Percentiles rank a stretch among this genome's conserved stretches.
These are phyloP conservation scores for Papilio protenor DNA, from an alignment of 2,888 invertebrate genomes.

Conservation along the genomic window DNA sequence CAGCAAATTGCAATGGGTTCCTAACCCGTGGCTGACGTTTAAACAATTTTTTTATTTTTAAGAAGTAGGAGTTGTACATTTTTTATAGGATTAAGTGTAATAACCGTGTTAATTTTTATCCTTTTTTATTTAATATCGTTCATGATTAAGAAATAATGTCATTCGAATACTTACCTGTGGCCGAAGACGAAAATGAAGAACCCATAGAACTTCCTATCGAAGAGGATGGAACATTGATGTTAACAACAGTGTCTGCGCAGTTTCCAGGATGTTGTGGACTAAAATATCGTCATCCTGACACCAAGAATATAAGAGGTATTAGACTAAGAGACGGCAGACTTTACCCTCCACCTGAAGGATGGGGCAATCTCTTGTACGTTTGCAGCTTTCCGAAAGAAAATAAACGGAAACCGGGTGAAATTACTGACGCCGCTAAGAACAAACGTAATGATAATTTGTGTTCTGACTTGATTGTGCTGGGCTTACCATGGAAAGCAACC, in stretches of 20 bases:
- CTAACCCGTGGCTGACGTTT: slow-evolving; percentile 83
- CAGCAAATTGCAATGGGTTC: slow-evolving; percentile 82
- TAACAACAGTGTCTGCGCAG: slow-evolving; percentile 97
- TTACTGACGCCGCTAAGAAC: slow-evolving; percentile 93
- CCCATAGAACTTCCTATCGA: slow-evolving; percentile 98
- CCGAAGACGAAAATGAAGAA: slow-evolving; percentile 98
- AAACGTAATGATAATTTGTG: slow-evolving; percentile 97
- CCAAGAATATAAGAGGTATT: slow-evolving; percentile 94
- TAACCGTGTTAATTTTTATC: slow-evolving; percentile 76
- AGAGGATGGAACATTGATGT: slow-evolving; percentile 95
- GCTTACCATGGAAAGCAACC: slow-evolving; percentile 98
- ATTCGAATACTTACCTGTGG: slow-evolving; percentile 93
- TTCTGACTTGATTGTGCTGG: slow-evolving; percentile 99
- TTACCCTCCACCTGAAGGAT: slow-evolving; percentile 94
- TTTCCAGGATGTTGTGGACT: slow-evolving; percentile 98
- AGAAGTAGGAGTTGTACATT: slow-evolving; percentile 80
- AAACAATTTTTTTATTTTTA: slow-evolving; percentile 80
- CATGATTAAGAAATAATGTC: slow-evolving; percentile 83
- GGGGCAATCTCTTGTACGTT: slow-evolving; percentile 91
- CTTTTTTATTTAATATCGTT: slow-evolving; percentile 73
- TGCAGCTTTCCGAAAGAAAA: slow-evolving; percentile 96
- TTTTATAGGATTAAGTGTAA: slow-evolving; percentile 77
- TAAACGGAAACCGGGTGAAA: slow-evolving; percentile 97
- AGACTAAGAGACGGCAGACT: slow-evolving; percentile 95
- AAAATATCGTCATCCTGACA: slow-evolving; percentile 97